These are phyloP conservation scores for Idaea biselata DNA, from an alignment of 2,888 invertebrate genomes.

Conservation along the genomic window DNA sequence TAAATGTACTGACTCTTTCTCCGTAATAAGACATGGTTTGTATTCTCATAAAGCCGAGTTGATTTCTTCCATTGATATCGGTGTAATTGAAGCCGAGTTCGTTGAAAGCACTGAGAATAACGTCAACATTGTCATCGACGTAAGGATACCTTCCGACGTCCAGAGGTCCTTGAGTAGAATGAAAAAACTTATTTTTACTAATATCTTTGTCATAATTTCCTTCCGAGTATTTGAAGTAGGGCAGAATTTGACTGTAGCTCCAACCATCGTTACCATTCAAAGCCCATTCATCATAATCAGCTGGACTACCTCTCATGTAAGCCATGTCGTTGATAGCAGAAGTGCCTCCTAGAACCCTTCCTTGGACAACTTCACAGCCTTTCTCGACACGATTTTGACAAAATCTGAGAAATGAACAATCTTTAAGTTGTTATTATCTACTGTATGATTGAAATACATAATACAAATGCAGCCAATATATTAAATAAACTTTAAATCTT, in stretches of 20 bases:
- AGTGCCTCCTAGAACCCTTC: constrained; percentile 67
- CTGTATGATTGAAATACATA: neutral
- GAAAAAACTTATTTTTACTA: constrained; percentile 64
- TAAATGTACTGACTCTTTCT: constrained; percentile 70
- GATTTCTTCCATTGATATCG: constrained; percentile 68
- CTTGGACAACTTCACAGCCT: constrained; percentile 70
- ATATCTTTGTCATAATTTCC: constrained; percentile 74
- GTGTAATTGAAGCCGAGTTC: constrained; percentile 72
- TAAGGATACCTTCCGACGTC: constrained; percentile 70
- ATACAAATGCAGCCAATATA: constrained; percentile 3
- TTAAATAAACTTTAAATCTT: constrained; percentile 14
- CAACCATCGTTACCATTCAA: constrained; percentile 68
- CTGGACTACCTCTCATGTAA: constrained; percentile 70
- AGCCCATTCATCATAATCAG: constrained; percentile 74
- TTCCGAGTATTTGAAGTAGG: constrained; percentile 74
- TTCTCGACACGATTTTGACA: constrained; percentile 56
- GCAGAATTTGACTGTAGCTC: constrained; percentile 62
- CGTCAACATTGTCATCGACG: constrained; percentile 69
- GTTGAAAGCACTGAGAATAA: constrained; percentile 65
- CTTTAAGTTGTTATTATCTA: constrained; percentile 11
- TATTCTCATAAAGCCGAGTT: constrained; percentile 70
- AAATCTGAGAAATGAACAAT: constrained; percentile 57
- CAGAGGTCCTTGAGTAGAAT: constrained; percentile 69
- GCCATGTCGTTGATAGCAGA: constrained; percentile 73
- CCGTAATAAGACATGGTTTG: constrained; percentile 71